Conservation (phyloP, 2,888 invertebrate genomes). For the Chalcis sispes region DNA sequence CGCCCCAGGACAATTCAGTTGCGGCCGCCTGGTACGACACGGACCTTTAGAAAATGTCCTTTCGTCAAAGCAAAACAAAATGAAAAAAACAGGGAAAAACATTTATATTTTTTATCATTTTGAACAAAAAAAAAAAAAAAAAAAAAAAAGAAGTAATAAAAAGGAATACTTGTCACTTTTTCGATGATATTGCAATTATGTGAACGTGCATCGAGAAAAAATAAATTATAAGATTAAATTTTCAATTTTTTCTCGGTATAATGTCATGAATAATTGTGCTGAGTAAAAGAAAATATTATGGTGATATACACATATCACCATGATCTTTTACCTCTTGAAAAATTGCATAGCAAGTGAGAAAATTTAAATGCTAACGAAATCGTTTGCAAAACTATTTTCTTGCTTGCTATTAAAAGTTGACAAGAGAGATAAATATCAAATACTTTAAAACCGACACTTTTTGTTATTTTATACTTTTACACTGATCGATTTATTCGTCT, state of each 20-base stretch:
- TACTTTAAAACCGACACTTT: conserved; percentile 33
- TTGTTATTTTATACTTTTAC: conserved; percentile 48
- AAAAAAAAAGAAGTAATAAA: conserved; percentile 12
- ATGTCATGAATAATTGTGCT: too few relatives aligned
- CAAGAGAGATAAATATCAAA: conserved; percentile 24
- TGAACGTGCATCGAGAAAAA: too few relatives aligned
- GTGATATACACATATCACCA: too few relatives aligned
- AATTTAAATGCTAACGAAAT: too few relatives aligned
- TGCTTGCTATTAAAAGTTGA: too few relatives aligned
- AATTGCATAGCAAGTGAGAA: too few relatives aligned
- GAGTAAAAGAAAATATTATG: too few relatives aligned
- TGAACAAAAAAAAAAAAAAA: conserved; percentile 13
- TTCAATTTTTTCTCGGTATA: too few relatives aligned
- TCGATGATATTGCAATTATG: neutral
- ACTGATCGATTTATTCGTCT: conserved; percentile 31
- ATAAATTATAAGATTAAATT: too few relatives aligned
- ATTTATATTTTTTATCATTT: conserved; percentile 26
- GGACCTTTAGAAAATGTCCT: conserved; percentile 83
- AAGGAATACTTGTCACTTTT: neutral
- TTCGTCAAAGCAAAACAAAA: conserved; percentile 16
- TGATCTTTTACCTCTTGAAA: too few relatives aligned
- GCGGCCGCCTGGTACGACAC: conserved; percentile 99
- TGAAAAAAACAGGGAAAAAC: conserved; percentile 24
- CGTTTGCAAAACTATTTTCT: too few relatives aligned
- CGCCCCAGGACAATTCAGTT: conserved; percentile 84